Evolutionary conservation across 2,797 vertebrate genomes (phyloP).

Genomic region (Danio kyathit): DNA sequence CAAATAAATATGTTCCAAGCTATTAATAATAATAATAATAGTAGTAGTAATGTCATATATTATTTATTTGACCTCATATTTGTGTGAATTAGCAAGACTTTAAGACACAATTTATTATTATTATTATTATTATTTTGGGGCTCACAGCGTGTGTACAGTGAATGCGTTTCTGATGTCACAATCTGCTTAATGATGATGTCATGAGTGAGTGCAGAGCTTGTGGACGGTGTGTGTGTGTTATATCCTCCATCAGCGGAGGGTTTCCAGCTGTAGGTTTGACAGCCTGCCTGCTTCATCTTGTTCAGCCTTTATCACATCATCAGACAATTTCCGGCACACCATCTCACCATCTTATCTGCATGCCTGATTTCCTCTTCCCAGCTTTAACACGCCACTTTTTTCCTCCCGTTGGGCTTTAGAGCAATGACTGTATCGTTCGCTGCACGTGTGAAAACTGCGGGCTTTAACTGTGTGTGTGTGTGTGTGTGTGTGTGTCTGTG

Average conservation of each 20-base stretch:
- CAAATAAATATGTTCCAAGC: no score
- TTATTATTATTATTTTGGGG: neutral
- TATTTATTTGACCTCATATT: no score
- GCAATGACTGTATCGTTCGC: neutral
- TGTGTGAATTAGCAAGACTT: no score
- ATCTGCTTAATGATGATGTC: neutral
- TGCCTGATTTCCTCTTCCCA: constrained; percentile 21
- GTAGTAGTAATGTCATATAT: no score
- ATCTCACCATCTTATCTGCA: constrained; percentile 30
- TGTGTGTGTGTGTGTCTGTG: no score
- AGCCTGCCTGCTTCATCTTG: neutral
- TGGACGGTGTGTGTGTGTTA: constrained; percentile 2
- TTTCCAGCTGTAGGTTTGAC: neutral
- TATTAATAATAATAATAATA: no score
- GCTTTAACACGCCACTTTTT: neutral
- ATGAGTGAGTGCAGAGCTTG: neutral
- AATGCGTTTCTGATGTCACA: neutral
- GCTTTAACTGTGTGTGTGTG: no score
- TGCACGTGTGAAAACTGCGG: neutral
- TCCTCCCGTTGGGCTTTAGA: neutral
- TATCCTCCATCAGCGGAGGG: neutral
- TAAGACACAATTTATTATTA: no score
- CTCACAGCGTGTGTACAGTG: neutral
- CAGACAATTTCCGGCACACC: constrained; percentile 23
- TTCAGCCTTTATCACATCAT: constrained; percentile 17